A percentile compares a stretch with the other conserved stretches of the same genome.
phyloP scores from a whole-genome alignment of 2,113 vertebrate genomes.

The Ramphastos sulfuratus region DNA sequence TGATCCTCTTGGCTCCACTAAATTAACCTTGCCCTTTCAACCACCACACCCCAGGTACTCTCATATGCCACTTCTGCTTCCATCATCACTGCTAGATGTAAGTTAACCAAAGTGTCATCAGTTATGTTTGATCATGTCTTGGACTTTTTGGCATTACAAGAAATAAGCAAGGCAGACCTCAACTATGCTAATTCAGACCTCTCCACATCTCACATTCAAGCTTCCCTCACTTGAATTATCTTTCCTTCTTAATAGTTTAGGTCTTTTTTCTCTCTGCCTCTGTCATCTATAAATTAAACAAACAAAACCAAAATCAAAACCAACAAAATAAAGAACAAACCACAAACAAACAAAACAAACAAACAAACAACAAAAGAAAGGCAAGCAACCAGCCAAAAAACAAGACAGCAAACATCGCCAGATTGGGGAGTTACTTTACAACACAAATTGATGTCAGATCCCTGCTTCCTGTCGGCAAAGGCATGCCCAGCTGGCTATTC shows the following conservation, averaged over 20 bases:
- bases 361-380: too few species aligned
- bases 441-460: background rate
- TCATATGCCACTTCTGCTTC: background rate
- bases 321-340: too few species aligned
- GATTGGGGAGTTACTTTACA: background rate
- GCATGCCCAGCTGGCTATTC: too few species aligned
- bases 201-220: background rate
- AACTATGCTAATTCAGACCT: background rate
- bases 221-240: background rate
- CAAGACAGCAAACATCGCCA: background rate
- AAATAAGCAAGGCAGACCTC: background rate
- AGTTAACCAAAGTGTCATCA: background rate
- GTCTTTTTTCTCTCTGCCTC: accelerated
- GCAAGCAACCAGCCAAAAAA: background rate
- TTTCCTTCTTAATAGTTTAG: background rate
- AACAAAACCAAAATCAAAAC: background rate
- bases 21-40: background rate
- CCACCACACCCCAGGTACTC: background rate
- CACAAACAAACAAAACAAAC: too few species aligned
- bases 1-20: background rate
- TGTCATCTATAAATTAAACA: background rate
- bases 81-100: background rate
- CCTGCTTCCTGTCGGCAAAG: background rate
- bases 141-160: background rate
- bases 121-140: background rate